Base-by-base conservation (phyloP, 2,113 vertebrate species). In the Lota lota region DNA sequence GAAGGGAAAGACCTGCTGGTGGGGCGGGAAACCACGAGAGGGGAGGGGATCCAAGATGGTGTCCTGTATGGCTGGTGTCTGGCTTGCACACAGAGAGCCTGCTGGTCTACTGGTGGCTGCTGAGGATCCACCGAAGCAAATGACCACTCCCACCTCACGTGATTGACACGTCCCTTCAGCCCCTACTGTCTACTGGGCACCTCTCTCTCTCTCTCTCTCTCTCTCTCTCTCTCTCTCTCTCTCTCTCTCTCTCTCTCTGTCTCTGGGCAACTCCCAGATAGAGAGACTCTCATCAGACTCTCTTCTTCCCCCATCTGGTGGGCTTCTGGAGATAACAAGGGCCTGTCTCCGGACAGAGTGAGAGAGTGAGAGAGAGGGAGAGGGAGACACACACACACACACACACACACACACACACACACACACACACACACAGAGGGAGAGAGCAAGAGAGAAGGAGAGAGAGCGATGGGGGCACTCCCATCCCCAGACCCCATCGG, bases 31-130 rank as follows among this genome's bases (percentile, higher is more conserved):
- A 24, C 28, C 17, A 64, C 6, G 28, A 71, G 68, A 33, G 28
- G 28, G 75, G 63, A 76, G 54, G 53, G 85, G 81, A 80, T 75
- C 78, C 76, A 72, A 82, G 75, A 83, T 82, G 79, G 67, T 64
- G 64, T 53, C 70, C 69, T 83, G 85, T 83, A 73, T 82, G 79
- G 68, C 28, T 33, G 28, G 70, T 60, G 85, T 81, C 85, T 91
- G 88, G 84, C 92, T 90, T 90, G 88, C 79, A 68, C 75, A 88
- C 86, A 88, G 69, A 91, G 75, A 64, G 72, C 54, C 83, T 67
- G 87, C 90, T 92, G 90, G 91, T 90, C 83, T 67, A 88, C 90
- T 92, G 90, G 91, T 90, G 87, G 87, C 88, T 85, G 87, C 87
- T 88, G 86, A 89, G 72, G 82, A 88, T 85, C 86, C 87, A 88